Conservation (phyloP, 2,888 invertebrate species). For the Agrypnus murinus region DNA sequence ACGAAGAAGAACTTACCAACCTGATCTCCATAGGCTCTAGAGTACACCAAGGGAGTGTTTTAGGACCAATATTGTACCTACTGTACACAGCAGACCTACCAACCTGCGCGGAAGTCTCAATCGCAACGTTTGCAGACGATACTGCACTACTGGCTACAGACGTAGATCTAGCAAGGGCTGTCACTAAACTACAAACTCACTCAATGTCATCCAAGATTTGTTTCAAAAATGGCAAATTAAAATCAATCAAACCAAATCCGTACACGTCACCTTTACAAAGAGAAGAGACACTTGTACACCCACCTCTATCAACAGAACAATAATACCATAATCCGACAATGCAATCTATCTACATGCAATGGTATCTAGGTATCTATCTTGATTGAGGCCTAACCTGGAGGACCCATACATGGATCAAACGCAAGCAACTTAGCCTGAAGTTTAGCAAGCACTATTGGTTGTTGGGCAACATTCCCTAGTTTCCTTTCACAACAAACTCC, state of each 20-base stretch:
- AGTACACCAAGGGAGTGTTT: too few species aligned
- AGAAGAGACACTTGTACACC: conserved; percentile 15
- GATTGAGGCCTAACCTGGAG: conserved; percentile 22
- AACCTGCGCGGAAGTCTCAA: conserved; percentile 29
- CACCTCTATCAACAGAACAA: background rate
- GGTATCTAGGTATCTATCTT: conserved; percentile 14
- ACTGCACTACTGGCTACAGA: conserved; percentile 37
- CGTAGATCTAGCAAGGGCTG: conserved; percentile 20
- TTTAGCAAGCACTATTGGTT: conserved; percentile 23
- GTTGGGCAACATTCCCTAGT: conserved; percentile 17
- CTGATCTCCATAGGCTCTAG: conserved; percentile 1
- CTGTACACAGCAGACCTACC: too few species aligned
- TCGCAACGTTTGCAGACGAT: conserved; percentile 50
- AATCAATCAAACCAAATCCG: conserved; percentile 6
- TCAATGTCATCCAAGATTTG: conserved; percentile 22
- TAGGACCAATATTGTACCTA: conserved; percentile 41
- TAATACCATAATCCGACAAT: background rate
- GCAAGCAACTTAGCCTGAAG: conserved; percentile 21
- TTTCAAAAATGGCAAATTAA: conserved; percentile 3
- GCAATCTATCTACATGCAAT: too few species aligned
- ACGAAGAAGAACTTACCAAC: too few species aligned
- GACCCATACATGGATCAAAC: conserved; percentile 25
- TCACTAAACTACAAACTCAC: conserved; percentile 16
- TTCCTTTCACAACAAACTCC: too few species aligned
- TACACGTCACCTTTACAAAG: background rate